Base-by-base conservation (phyloP, 2,888 invertebrate genomes). In the Drosophila cognata region DNA sequence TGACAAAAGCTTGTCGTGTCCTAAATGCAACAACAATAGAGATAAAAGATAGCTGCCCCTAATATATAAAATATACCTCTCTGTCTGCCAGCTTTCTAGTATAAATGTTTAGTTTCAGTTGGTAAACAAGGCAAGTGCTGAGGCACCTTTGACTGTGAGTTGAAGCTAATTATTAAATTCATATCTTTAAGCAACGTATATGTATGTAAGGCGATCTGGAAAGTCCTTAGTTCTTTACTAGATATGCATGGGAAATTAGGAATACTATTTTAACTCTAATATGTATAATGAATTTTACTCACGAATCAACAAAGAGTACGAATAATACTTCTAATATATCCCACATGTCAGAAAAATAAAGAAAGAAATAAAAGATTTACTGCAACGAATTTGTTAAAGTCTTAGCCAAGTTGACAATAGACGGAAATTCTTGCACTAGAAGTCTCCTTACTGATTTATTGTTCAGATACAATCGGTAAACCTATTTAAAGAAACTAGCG, bases 1-100 rank as follows among this genome's bases (percentile, higher is more conserved):
- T 46, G 46, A 25, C 46, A 55, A 55, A 36, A 59, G 13, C 58
- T 35, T 16, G n/a, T 16, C n/a, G 38, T 28, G 38, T 7, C 41
- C n/a, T 38, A 28, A 38, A n/a, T 56, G 28, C 28, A 29, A 18
- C 13, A 38, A 4, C 13, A n/a, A 8, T 38, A 38, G 36, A 55
- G 50, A 50, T 50, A 18, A 50, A 10, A 50, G 10, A 28, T 25
- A 46, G 10, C 2, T 4, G 8, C 1, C 13, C 46, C 21, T 7
- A 21, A 7, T 21, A 21, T 21, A 21, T 21, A 21, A 16, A 21
- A 46, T 46, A 46, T 7, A 13, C 25, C 16, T 16, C 21, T 46
- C 21, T 46, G 46, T 21, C 21, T 0, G 21, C 21, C 46, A 21
- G 0, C 46, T 4, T 4, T 46, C 25, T 4, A 16, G 16, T 4